These are phyloP conservation scores for Xiphorhynchus elegans DNA, from an alignment of 2,113 vertebrate species.

Conservation along the genomic window DNA sequence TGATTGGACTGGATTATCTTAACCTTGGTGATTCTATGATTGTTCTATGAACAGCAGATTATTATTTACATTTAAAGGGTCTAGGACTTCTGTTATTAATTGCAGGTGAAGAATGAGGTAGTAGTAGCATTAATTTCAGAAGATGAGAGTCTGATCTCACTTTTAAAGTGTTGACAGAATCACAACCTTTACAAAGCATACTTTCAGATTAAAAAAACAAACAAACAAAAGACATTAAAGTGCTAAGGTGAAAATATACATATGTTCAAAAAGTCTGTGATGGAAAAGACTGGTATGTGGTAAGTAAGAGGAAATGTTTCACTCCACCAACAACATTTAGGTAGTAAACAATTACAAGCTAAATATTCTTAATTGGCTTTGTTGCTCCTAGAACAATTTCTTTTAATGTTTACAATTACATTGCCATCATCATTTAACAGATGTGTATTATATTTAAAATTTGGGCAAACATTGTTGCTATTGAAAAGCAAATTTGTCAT, in stretches of 20 bases:
- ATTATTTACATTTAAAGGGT: background rate
- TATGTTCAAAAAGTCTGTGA: background rate
- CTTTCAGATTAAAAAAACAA: background rate
- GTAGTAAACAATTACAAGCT: slow-evolving; percentile 9
- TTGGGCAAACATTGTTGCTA: background rate
- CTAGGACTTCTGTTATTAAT: background rate
- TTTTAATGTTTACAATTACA: background rate
- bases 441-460: background rate
- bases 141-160: background rate
- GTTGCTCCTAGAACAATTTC: background rate
- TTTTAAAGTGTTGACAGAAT: background rate
- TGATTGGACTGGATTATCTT: background rate
- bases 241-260: background rate
- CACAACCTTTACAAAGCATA: background rate
- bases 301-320: background rate
- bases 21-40: background rate
- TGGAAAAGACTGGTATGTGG: background rate
- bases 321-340: background rate
- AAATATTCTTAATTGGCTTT: background rate
- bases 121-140: background rate
- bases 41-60: background rate
- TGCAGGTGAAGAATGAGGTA: background rate
- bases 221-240: background rate
- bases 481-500: background rate
- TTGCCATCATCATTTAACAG: background rate